Evolutionary conservation across 2,888 invertebrate species (phyloP), one percentile per base, ranked within the genome.

Genomic region (Autographa pulchrina): DNA sequence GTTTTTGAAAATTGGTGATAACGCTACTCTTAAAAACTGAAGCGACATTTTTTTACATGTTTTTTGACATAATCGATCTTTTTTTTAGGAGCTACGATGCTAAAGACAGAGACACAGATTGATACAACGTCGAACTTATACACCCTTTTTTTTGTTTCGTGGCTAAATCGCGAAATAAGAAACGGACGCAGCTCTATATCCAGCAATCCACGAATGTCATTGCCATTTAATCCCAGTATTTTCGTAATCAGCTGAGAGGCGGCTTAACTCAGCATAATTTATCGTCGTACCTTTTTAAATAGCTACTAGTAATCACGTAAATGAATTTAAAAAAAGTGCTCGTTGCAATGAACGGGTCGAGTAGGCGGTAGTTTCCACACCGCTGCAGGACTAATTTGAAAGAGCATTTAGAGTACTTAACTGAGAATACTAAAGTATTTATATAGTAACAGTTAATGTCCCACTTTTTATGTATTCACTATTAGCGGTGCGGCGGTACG

Each of bases 351-450:
- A 16, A 43, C 58, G 68, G 20, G 32, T 74, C 43, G 60, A 78
- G 70, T 73, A 73, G 78, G 65, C 65, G 65, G 73, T 35, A 70
- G 65, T 67, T 75, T 56, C 48, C 63, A 32, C 63, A 43, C 59
- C 62, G 63, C 43, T 65, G 60, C 78, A 74, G 70, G 68, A 78
- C 75, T 83, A 74, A 83, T 81, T 75, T 76, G 67, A 68, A 68
- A 67, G 72, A 75, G 64, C 65, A 72, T 83, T 81, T 71, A 70
- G 62, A 72, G 56, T 62, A 67, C 66, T 72, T 68, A 56, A 62
- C 64, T 41, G 70, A 80, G 71, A 80, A 80, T 78, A 64, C 65
- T 69, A 32, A 75, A 75, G 75, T 78, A 80, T 80, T 81, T 80
- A 70, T 65, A 63, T 70, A 68, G 52, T 74, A 68, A 70, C 67